Evolutionary conservation across 23 tunicate species (phyloP).

Genomic region (Phallusia fumigata): DNA sequence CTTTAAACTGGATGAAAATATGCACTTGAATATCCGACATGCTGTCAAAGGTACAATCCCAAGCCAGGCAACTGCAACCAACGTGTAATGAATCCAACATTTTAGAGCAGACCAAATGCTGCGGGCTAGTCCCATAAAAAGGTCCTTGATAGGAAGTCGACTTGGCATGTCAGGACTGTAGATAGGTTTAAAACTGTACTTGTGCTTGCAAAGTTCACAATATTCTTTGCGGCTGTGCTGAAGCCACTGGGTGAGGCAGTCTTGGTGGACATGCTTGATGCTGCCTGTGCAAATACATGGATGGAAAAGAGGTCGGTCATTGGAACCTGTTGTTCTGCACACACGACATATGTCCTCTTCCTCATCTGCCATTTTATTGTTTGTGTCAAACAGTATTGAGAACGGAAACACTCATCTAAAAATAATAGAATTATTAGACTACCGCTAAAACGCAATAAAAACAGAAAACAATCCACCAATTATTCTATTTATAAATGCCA

Average conservation of each 20-base stretch:
- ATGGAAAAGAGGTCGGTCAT: conserved; percentile 69
- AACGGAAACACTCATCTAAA: too few relatives aligned
- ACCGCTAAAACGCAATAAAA: too few relatives aligned
- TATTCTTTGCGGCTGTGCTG: conserved; percentile 77
- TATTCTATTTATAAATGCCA: too few relatives aligned
- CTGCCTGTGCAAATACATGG: conserved; percentile 95
- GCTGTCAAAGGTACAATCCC: conserved; percentile 88
- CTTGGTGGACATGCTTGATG: conserved; percentile 85
- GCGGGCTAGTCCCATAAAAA: conserved; percentile 47
- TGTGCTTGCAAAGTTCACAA: conserved; percentile 89
- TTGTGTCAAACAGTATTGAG: too few relatives aligned
- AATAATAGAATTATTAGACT: too few relatives aligned
- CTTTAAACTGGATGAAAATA: conserved; percentile 58
- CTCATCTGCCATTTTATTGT: conserved; percentile 48
- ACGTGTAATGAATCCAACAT: conserved; percentile 91
- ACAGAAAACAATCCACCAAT: too few relatives aligned
- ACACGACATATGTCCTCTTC: conserved; percentile 85
- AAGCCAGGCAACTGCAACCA: conserved; percentile 89
- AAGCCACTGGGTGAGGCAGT: conserved; percentile 67
- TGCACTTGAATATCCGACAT: conserved; percentile 62
- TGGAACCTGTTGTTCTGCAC: conserved; percentile 62
- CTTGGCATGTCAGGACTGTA: conserved; percentile 87
- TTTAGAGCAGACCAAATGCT: conserved; percentile 69
- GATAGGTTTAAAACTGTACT: conserved; percentile 86
- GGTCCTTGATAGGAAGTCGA: conserved; percentile 63